Evolutionary conservation across 2,113 vertebrate genomes (phyloP), one percentile per base, ranked within the genome.

Genomic region (Pelmatolapia mariae): DNA sequence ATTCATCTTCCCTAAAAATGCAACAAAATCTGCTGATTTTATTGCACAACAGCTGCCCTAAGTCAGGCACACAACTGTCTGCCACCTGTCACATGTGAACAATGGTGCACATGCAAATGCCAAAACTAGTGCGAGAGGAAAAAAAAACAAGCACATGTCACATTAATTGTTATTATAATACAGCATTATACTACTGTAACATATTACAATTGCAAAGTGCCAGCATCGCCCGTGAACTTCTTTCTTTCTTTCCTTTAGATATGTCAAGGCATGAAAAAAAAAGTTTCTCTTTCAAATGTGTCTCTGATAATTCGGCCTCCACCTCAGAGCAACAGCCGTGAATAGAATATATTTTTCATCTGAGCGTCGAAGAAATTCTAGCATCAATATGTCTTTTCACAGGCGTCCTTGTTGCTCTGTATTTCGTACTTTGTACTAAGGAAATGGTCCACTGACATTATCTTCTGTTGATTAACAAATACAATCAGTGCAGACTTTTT

Each of bases 1-100:
- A 47, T 89, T 80, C n/a, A 54, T 29, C 56, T 80, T 57, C n/a
- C 31, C 4, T 15, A n/a, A 82, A 80, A 91, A 85, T 52, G 63
- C 11, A 54, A 82, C 56, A 59, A 63, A 85, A 83, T 71, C 80
- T 81, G 80, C 45, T 24, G 4, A 18, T 83, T 82, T 85, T 85
- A 80, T 87, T 56, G 36, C 61, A 81, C 63, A 87, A 59, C 87
- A 89, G 89, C 83, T 92, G 81, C 88, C 81, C 53, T 56, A 81
- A 84, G 47, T 86, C 53, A 83, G 85, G 29, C 79, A 33, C 82
- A 82, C 57, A 85, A 88, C 24, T 82, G 54, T 80, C 81, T 7
- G 7, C 83, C 81, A 86, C 79, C 59, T 24, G 82, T 89, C 80
- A 80, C 76, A 57, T 22, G 68, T 18, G 81, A 87, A 90, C 81